Evolutionary conservation across 2,888 invertebrate genomes (phyloP).

Genomic region (Melikaiella ostensackeni): DNA sequence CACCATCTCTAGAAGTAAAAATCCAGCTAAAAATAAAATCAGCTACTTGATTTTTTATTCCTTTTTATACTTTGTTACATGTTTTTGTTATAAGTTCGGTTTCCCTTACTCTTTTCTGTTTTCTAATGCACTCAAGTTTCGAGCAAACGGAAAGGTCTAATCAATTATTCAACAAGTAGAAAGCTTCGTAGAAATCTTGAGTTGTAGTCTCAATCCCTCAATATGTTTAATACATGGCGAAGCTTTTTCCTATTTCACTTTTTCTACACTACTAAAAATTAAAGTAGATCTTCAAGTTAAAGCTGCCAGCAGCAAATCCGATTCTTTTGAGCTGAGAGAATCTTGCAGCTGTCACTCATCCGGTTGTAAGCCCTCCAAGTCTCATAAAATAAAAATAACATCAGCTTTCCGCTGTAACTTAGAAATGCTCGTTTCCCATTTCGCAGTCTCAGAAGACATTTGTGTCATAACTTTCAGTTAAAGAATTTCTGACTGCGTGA

Average conservation of each 20-base stretch:
- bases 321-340: conserved; percentile 4
- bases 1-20: not conserved
- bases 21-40: not conserved
- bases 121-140: not conserved
- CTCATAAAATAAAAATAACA: conserved; percentile 30
- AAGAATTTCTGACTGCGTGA: conserved; percentile 1
- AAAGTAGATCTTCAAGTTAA: not conserved
- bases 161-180: conserved; percentile 11
- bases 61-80: not conserved
- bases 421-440: conserved; percentile 13
- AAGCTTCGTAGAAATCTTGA: conserved; percentile 8
- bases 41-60: not conserved
- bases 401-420: not conserved
- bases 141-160: not conserved
- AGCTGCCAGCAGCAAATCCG: conserved; percentile 6
- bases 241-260: not conserved
- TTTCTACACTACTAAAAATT: conserved; percentile 21
- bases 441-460: not conserved
- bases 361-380: conserved; percentile 12
- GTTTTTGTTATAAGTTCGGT: not conserved
- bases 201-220: not conserved
- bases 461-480: not conserved
- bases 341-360: conserved; percentile 21
- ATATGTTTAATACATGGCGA: conserved; percentile 3
- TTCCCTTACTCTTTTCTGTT: not conserved